Base-by-base conservation (phyloP, 1,140 invertebrate species). In the Sycophaga agraensis region DNA sequence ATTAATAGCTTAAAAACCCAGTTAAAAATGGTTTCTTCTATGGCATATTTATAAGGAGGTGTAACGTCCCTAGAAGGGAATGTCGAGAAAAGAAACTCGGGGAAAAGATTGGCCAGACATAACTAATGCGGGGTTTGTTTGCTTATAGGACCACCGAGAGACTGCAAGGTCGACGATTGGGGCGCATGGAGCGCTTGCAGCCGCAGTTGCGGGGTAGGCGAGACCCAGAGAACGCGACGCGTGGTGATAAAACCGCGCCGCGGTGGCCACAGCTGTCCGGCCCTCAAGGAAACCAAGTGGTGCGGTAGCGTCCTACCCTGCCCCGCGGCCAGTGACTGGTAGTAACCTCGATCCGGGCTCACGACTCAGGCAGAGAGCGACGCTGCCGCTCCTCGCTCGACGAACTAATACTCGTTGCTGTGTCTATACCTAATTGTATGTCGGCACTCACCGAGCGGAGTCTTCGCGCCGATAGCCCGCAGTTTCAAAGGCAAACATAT, bases 141-240 rank as follows among this genome's bases (percentile, higher is more conserved):
- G 35, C 35, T 72, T 81, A 6, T 71, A 85, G 83, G 82, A 53
- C 72, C 77, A 31, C 84, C 86, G 50, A 81, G 88, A 68, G 89
- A 94, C 73, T 95, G 93, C 75, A 86, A 88, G 65, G 91, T 95
- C n/a, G 85, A 89, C 48, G 89, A 91, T 60, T 96, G 93, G 93
- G 87, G 89, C 3, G 85, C 87, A 59, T 96, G 93, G 93, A 89
- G 89, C 65, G 78, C 85, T 14, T 96, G 93, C 80, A 91, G 89
- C 75, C 89, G 89, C 69, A 87, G 89, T 35, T 94, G 93, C 74
- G 92, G 92, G 42, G 91, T 94, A 35, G 93, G 93, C 14, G 91
- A 94, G 75, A 91, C 90, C 77, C 84, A 88, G 71, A 85, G 93
- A 63, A 87, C 86, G 58, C 83, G 93, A 62, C 86, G 87, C 64